Base-by-base conservation (phyloP, 2,113 vertebrate genomes). In the Tachysurus vachellii region DNA sequence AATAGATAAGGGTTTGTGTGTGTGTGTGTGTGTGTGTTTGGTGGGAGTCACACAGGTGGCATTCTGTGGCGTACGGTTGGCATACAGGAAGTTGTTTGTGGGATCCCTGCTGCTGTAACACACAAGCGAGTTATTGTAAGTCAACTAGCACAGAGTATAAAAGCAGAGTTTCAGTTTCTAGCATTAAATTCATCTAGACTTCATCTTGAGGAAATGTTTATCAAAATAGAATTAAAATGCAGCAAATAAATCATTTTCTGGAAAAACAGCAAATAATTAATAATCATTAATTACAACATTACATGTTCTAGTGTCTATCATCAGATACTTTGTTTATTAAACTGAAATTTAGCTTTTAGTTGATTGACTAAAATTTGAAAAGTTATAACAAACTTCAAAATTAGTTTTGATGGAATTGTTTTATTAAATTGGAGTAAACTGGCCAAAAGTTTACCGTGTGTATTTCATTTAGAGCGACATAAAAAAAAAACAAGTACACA, bases 41-140 rank as follows among this genome's bases (percentile, higher is more conserved):
- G 79, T 56, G 68, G 77, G 70, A 53, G 87, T 31, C 5, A 6
- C 36, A 75, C 88, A 93, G 93, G 92, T 94, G 93, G 9, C 56
- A 64, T 87, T 80, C 82, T 80, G 89, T 87, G 83, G 88, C 76
- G 36, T 85, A 64, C 85, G 66, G 90, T 89, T 89, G 83, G 71
- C 81, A 62, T 44, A 42, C 90, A 91, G 90, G 91, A 92, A 91
- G 86, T 70, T 76, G 89, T 86, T 90, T 84, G 90, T 85, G 86
- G 89, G 80, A 90, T 86, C 17, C 36, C 28, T 14, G 68, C 80
- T 64, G 44, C 50, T 12, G 9, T 23, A 42, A 13, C 31, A 36
- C 17, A 79, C 53, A 80, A 80, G 57, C 57, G 28, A 21, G 19
- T 61, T 12, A 23, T 14, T 81, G 19, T 14, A 23, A 44, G 31